Evolutionary conservation across 2,797 vertebrate species (phyloP).

Genomic region (Liparis tanakae): DNA sequence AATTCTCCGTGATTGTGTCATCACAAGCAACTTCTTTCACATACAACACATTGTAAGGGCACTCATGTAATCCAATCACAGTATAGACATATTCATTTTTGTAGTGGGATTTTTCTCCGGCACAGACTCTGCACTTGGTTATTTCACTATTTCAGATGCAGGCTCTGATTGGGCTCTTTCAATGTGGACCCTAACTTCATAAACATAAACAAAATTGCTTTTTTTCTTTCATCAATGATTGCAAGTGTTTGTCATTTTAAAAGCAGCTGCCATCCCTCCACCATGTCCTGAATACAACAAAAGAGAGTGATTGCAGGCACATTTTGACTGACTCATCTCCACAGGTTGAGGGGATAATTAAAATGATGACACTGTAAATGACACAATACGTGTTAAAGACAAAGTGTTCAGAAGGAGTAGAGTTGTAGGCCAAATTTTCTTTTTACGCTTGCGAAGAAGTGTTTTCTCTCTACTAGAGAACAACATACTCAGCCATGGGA

Average conservation of each 20-base stretch:
- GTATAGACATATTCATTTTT: neutral
- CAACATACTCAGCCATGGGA: conserved; percentile 55
- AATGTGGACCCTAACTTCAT: neutral
- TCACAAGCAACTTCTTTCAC: neutral
- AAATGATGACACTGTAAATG: conserved; percentile 27
- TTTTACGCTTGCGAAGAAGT: conserved; percentile 34
- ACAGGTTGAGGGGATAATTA: conserved; percentile 9
- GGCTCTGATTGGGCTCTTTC: neutral
- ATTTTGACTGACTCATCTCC: conserved; percentile 17
- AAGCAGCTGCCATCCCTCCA: neutral
- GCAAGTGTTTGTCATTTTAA: neutral
- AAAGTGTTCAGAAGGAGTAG: conserved; percentile 17
- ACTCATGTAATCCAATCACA: neutral
- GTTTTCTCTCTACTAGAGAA: conserved; percentile 10
- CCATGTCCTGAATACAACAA: conserved; percentile 15
- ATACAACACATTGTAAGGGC: neutral
- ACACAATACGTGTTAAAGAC: conserved; percentile 37
- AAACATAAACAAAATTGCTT: neutral
- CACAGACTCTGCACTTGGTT: neutral
- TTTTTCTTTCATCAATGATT: neutral
- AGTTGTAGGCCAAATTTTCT: conserved; percentile 17
- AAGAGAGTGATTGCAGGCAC: conserved; percentile 2
- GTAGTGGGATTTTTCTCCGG: neutral
- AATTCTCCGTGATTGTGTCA: neutral
- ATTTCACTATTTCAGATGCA: neutral